phyloP scores from a whole-genome alignment of 2,888 invertebrate species.

The Ptilodon capucinus region DNA sequence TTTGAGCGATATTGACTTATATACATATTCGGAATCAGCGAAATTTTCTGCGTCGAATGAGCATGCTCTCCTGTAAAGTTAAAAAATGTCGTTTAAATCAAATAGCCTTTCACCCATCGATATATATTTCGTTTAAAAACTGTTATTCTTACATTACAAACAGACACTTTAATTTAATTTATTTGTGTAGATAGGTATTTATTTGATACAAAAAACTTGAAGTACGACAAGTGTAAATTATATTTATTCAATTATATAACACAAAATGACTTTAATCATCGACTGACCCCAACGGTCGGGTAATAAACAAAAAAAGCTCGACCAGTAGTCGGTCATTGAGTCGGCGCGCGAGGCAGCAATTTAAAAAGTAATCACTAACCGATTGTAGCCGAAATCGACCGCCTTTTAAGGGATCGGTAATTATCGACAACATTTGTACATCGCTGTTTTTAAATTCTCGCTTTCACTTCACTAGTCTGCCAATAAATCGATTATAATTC shows the following conservation, averaged over 20 bases:
- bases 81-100: no score
- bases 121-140: no score
- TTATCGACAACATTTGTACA: conserved; percentile 68
- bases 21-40: no score
- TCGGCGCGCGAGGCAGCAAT: conserved; percentile 53
- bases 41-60: no score
- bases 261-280: conserved; percentile 30
- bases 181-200: no score
- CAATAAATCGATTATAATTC: conserved; percentile 23
- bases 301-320: conserved; percentile 47
- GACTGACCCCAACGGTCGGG: conserved; percentile 40
- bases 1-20: no score
- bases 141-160: no score
- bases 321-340: conserved; percentile 58
- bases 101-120: no score
- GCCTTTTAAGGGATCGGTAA: conserved; percentile 71
- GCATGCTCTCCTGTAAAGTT: no score
- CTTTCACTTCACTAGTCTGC: conserved; percentile 60
- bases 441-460: conserved; percentile 46
- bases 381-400: conserved; percentile 60
- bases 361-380: conserved; percentile 74
- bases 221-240: conserved; percentile 13
- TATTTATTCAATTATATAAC: conserved; percentile 4
- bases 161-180: no score
- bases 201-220: not conserved